phyloP scores from a whole-genome alignment of 2,113 vertebrate species.

The Eonycteris spelaea region DNA sequence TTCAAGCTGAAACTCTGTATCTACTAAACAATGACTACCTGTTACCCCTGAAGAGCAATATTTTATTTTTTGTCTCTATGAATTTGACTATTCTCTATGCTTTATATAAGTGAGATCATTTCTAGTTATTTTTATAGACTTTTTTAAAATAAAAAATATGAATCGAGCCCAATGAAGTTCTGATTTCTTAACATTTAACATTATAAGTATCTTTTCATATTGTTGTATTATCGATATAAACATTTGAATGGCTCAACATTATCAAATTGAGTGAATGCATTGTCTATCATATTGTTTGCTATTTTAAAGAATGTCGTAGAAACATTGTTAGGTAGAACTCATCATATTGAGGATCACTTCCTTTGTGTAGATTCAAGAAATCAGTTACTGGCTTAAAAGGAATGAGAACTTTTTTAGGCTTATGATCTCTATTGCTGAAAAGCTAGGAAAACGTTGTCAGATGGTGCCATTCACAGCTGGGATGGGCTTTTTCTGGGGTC shows the following conservation, averaged over 20 bases:
- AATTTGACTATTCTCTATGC: neutral
- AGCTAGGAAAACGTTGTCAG: neutral
- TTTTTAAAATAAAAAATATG: neutral
- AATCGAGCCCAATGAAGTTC: neutral
- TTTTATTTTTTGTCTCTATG: neutral
- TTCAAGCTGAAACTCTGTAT: neutral
- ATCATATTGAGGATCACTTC: neutral
- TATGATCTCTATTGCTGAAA: neutral
- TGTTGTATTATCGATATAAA: neutral
- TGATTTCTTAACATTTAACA: neutral
- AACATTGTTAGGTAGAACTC: neutral
- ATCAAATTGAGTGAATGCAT: neutral
- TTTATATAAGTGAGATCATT: neutral
- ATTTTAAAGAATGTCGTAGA: neutral
- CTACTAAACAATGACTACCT: neutral
- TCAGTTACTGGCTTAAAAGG: neutral
- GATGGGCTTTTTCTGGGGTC: neutral
- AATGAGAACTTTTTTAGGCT: neutral
- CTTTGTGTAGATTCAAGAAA: neutral
- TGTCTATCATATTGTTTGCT: neutral
- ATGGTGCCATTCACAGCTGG: neutral
- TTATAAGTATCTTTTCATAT: neutral
- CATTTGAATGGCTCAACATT: neutral
- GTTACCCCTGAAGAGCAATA: no score
- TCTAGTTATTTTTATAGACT: neutral